Base-by-base conservation (phyloP, 2,797 vertebrate genomes). In the Silurus aristotelis region DNA sequence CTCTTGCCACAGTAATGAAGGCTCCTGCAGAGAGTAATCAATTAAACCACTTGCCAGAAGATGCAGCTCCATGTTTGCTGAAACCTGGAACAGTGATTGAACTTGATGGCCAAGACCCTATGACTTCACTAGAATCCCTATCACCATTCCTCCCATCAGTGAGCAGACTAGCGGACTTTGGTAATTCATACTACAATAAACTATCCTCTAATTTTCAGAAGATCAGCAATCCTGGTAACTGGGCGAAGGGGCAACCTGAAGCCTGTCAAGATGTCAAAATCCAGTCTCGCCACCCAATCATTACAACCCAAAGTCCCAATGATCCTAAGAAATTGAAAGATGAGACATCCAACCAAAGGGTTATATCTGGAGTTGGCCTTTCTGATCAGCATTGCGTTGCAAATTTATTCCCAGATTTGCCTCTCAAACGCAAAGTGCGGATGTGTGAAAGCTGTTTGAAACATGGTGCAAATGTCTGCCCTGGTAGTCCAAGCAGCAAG, bases 141-240 rank as follows among this genome's bases (percentile, higher is more conserved):
- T 93, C 94, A 1, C 91, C 93, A 0, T 95, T 94, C 82, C 90
- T 94, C 0, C 94, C 95, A 0, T 94, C 95, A 0, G 84, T 90
- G 31, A 94, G 89, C 88, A 94, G 93, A 93, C 77, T 94, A 0
- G 87, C 92, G 10, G 94, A 95, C 83, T 92, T 94, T 55, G 92
- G 93, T 14, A 91, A 90, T 0, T 55, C 90, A 15, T 88, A 91
- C 89, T 82, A 73, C 25, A 90, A 82, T 84, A 94, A 92, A 60
- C 48, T 89, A 38, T 91, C 92, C 0, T 89, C 71, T 0, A 82
- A 88, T 56, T 89, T 91, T 1, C 89, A 87, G 70, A 93, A 93
- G 68, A 79, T 8, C 77, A 85, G 75, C 70, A 84, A 86, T 17
- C 10, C 46, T 15, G 79, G 55, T 72, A 67, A 22, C 38, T 46